A percentile compares a stretch with the other conserved stretches of the same genome.
Evolutionary conservation across 1,140 invertebrate species (phyloP).

Genomic region (Drosophila ironensis): DNA sequence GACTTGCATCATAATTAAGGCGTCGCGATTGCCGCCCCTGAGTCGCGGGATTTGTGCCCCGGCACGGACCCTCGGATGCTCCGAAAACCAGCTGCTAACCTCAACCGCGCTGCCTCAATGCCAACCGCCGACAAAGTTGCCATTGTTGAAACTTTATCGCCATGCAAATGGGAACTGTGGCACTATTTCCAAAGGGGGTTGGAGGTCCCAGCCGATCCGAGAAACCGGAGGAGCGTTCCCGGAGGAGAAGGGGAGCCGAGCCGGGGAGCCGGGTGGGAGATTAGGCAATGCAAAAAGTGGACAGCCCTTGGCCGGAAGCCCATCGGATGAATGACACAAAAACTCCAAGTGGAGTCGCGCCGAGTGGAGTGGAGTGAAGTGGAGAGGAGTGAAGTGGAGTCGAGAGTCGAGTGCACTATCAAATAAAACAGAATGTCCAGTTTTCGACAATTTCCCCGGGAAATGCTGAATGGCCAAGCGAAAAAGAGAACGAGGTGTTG

Average conservation of each 20-base stretch:
- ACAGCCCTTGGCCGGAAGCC: conserved; percentile 53
- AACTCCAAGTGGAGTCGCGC: conserved; percentile 38
- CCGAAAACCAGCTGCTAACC: conserved; percentile 12
- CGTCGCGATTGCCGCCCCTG: conserved; percentile 58
- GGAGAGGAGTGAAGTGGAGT: background rate
- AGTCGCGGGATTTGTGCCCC: conserved; percentile 61
- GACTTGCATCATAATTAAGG: conserved; percentile 51
- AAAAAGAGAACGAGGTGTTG: background rate
- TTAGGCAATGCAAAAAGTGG: background rate
- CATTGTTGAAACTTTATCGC: conserved; percentile 31
- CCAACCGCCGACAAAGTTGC: conserved; percentile 42
- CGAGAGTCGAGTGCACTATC: conserved; percentile 19
- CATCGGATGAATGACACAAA: conserved; percentile 53
- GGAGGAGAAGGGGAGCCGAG: background rate
- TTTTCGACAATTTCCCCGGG: background rate
- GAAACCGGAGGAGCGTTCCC: no score
- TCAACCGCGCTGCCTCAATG: conserved; percentile 39
- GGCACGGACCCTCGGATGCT: conserved; percentile 38
- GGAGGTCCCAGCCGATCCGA: no score
- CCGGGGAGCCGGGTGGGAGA: background rate
- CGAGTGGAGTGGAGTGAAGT: conserved; percentile 2
- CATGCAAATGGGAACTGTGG: no score
- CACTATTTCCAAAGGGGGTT: no score
- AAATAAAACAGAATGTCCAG: conserved; percentile 22
- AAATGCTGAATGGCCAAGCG: background rate